These are phyloP conservation scores for Pseudoatta argentina DNA, from an alignment of 1,140 invertebrate species.

Conservation along the genomic window DNA sequence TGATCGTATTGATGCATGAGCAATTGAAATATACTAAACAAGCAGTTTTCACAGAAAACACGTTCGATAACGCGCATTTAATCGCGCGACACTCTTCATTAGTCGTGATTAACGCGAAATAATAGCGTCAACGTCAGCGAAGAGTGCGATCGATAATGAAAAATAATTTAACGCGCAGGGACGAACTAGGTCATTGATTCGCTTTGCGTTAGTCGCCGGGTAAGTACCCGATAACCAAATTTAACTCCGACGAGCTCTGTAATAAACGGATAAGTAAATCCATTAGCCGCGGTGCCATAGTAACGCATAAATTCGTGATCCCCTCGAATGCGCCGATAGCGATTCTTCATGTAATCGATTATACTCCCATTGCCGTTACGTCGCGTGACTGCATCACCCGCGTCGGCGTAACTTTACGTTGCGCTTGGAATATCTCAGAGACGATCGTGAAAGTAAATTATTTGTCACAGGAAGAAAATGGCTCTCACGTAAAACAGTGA, in stretches of 20 bases:
- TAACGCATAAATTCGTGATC: constrained; percentile 61
- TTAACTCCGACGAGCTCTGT: constrained; percentile 51
- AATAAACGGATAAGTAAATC: constrained; percentile 64
- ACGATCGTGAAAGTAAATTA: constrained; percentile 45
- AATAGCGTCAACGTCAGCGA: constrained; percentile 48
- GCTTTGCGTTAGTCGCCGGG: constrained; percentile 55
- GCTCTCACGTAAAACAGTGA: constrained; percentile 20
- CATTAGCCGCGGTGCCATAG: constrained; percentile 47
- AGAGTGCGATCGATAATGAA: constrained; percentile 51
- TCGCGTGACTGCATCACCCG: constrained; percentile 29
- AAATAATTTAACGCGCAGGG: constrained; percentile 49
- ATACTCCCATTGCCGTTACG: not conserved
- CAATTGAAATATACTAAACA: not conserved
- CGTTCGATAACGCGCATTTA: constrained; percentile 16
- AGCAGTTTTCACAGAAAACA: not conserved
- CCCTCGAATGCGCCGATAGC: constrained; percentile 50
- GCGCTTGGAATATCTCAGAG: constrained; percentile 31
- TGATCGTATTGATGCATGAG: not conserved
- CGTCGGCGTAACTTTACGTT: constrained; percentile 30
- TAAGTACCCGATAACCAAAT: constrained; percentile 59
- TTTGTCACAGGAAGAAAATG: constrained; percentile 13
- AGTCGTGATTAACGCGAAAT: constrained; percentile 55
- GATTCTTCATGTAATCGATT: constrained; percentile 58
- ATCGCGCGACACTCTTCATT: constrained; percentile 35
- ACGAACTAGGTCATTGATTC: constrained; percentile 57